phyloP scores from a whole-genome alignment of 2,113 vertebrate species.

The Hippoglossus stenolepis region DNA sequence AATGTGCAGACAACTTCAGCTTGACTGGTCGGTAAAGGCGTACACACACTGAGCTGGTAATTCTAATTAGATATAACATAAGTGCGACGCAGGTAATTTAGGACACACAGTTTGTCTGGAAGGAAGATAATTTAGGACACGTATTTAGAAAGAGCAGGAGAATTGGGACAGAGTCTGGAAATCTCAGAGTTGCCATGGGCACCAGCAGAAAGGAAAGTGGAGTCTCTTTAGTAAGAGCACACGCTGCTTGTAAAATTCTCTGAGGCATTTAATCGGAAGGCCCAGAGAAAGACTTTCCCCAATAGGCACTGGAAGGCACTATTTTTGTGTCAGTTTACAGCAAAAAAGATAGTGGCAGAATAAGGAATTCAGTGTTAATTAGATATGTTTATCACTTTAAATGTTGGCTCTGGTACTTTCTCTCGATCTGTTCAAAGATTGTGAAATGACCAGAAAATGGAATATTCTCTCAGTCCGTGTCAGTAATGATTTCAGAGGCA shows the following conservation, averaged over 20 bases:
- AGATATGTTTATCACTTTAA: slow-evolving; percentile 7
- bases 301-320: slow-evolving; percentile 3
- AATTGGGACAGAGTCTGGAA: slow-evolving; percentile 64
- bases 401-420: slow-evolving; percentile 8
- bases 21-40: too few relatives aligned
- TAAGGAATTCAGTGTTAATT: slow-evolving; percentile 14
- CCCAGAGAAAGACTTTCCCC: slow-evolving; percentile 27
- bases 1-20: too few relatives aligned
- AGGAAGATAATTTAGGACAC: slow-evolving; percentile 56
- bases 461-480: background rate
- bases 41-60: too few relatives aligned
- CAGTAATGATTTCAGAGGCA: background rate
- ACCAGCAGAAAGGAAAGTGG: slow-evolving; percentile 47
- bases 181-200: slow-evolving; percentile 65
- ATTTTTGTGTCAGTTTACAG: slow-evolving; percentile 1
- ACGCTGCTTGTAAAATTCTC: slow-evolving; percentile 56
- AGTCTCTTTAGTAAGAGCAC: slow-evolving; percentile 48
- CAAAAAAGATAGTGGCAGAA: slow-evolving; percentile 6
- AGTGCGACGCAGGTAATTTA: slow-evolving; percentile 29
- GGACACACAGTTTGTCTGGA: slow-evolving; percentile 47
- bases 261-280: slow-evolving; percentile 57
- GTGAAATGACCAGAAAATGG: background rate
- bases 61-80: background rate
- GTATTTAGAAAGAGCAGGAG: slow-evolving; percentile 53
- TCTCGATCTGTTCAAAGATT: background rate